These are phyloP conservation scores for Micromussa lordhowensis DNA, from an alignment of 92 coral and sea anemone genomes.

Conservation along the genomic window DNA sequence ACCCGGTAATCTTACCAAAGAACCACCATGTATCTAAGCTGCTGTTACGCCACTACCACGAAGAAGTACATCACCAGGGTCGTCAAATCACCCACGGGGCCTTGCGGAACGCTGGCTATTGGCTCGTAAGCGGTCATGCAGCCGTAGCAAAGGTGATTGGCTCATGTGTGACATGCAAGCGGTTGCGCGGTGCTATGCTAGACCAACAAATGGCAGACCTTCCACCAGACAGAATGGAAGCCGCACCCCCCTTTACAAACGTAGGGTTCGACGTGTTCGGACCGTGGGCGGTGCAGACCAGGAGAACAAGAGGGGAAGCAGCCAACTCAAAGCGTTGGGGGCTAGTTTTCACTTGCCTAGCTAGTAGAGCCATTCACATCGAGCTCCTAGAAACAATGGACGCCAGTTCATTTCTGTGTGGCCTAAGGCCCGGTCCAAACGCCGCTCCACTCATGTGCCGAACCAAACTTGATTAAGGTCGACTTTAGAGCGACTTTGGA, in stretches of 20 bases:
- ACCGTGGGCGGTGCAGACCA: constrained; percentile 25
- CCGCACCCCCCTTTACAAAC: constrained; percentile 15
- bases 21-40: neutral
- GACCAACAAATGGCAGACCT: constrained; percentile 36
- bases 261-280: constrained; percentile 33
- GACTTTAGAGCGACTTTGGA: no score
- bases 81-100: no score
- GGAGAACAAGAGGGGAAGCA: constrained; percentile 33
- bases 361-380: constrained; percentile 37
- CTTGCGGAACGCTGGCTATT: no score
- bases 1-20: constrained; percentile 7
- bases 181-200: constrained; percentile 3
- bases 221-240: constrained; percentile 13
- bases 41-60: constrained; percentile 2
- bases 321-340: constrained; percentile 38
- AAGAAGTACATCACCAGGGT: constrained; percentile 9
- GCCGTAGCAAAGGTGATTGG: no score
- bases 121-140: no score
- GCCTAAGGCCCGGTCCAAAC: no score
- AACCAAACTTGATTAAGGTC: no score
- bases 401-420: neutral
- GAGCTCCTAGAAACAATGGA: constrained; percentile 30
- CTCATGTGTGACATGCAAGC: neutral
- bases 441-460: no score
- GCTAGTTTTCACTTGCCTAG: constrained; percentile 17